phyloP scores from a whole-genome alignment of 2,797 vertebrate species.

The Steatocranus sp. region DNA sequence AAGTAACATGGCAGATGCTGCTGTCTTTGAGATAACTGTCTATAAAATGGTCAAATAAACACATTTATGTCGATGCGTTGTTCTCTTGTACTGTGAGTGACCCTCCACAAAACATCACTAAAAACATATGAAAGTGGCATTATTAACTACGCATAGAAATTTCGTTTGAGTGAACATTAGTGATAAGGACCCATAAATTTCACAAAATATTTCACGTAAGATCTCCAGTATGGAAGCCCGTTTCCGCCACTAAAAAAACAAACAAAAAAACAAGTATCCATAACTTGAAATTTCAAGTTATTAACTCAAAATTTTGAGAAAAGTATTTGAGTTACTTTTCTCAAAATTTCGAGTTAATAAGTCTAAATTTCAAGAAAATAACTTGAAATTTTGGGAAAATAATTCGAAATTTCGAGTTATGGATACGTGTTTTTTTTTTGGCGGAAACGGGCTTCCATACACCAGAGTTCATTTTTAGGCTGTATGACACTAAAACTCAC shows the following conservation, averaged over 20 bases:
- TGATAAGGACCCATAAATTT: neutral
- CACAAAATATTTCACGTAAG: neutral
- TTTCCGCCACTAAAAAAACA: neutral
- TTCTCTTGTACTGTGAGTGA: neutral
- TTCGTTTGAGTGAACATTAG: neutral
- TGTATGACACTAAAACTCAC: neutral
- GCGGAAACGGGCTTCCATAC: neutral
- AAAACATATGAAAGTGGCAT: neutral
- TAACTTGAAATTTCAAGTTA: neutral
- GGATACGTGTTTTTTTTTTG: neutral
- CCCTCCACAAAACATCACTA: neutral
- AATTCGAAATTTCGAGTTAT: rapidly evolving
- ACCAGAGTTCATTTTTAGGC: neutral
- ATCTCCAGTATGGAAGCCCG: neutral
- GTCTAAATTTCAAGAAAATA: neutral
- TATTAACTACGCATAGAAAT: neutral
- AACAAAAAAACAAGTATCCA: neutral
- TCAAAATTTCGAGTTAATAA: rapidly evolving
- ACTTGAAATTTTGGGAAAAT: neutral
- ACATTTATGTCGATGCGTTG: constrained; percentile 46
- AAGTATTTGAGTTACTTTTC: neutral
- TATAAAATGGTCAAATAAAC: constrained; percentile 69
- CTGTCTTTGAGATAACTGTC: constrained; percentile 68
- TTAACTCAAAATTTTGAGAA: neutral
- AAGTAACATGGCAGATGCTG: constrained; percentile 70